Evolutionary conservation across 1,140 invertebrate genomes (phyloP).

Genomic region (Macrostomum lignano): DNA sequence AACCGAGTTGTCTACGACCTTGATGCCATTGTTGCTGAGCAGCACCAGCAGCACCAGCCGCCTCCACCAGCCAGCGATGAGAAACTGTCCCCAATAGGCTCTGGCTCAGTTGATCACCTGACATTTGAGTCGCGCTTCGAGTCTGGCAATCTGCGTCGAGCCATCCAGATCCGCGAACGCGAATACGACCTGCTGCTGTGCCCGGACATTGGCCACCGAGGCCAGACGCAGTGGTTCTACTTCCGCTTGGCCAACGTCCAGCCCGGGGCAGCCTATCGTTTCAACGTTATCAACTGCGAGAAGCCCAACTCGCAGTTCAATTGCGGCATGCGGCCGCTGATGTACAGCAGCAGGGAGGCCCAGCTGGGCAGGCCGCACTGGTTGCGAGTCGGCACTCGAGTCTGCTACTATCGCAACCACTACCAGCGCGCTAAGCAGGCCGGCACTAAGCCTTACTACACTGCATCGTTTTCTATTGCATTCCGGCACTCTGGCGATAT

Average conservation of each 20-base stretch:
- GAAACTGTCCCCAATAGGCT: slow-evolving; percentile 14
- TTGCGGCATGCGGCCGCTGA: slow-evolving; percentile 61
- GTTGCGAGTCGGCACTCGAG: slow-evolving; percentile 41
- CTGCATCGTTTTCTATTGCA: slow-evolving; percentile 62
- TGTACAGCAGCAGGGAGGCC: slow-evolving; percentile 48
- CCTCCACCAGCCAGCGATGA: slow-evolving; percentile 8
- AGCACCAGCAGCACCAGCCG: too few species aligned
- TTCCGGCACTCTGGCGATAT: slow-evolving; percentile 63
- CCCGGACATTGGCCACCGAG: slow-evolving; percentile 50
- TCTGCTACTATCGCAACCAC: slow-evolving; percentile 44
- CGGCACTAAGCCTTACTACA: slow-evolving; percentile 37
- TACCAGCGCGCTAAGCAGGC: slow-evolving; percentile 12
- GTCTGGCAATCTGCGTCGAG: slow-evolving; percentile 72
- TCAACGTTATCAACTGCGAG: slow-evolving; percentile 68
- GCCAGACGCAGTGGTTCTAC: slow-evolving; percentile 65
- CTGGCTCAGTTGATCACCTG: slow-evolving; percentile 32
- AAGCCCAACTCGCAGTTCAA: slow-evolving; percentile 65
- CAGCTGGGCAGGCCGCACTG: slow-evolving; percentile 38
- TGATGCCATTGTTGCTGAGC: slow-evolving; percentile 31
- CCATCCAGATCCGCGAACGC: slow-evolving; percentile 36
- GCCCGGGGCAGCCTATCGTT: slow-evolving; percentile 40
- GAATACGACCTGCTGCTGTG: slow-evolving; percentile 82
- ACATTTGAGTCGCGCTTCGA: slow-evolving; percentile 77
- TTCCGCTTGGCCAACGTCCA: slow-evolving; percentile 59
- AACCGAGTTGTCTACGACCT: slow-evolving; percentile 42